Evolutionary conservation across 2,113 vertebrate species (phyloP).

Genomic region (Hucho hucho): DNA sequence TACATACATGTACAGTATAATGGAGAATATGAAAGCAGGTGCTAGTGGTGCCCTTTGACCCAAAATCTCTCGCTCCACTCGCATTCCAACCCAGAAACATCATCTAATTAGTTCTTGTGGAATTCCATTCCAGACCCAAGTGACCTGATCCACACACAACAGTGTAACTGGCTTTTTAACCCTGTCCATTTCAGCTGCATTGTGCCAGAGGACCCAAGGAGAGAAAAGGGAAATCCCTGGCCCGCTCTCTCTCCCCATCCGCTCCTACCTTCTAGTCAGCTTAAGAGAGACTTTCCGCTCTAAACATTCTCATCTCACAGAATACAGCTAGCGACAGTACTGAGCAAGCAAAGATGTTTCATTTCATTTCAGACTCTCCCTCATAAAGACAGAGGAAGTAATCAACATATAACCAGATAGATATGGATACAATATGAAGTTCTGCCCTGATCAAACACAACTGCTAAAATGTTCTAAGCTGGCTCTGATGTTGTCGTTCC

Average conservation of each 20-base stretch:
- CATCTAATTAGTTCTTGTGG: constrained; percentile 71
- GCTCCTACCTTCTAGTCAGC: not conserved
- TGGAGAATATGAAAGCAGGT: constrained; percentile 28
- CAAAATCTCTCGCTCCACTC: constrained; percentile 45
- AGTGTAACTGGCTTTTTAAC: constrained; percentile 60
- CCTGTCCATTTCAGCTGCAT: constrained; percentile 45
- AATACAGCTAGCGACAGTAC: not conserved
- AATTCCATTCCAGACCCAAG: constrained; percentile 61
- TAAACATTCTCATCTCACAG: not conserved
- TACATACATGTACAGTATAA: constrained; percentile 18
- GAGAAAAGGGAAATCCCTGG: not conserved
- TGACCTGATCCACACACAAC: constrained; percentile 42
- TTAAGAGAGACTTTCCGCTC: no score
- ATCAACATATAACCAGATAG: not conserved
- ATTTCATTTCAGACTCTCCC: not conserved
- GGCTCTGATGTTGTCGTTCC: not conserved
- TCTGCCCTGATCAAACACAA: not conserved
- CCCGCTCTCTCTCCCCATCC: not conserved
- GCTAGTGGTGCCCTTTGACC: constrained; percentile 15
- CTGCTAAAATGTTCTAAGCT: not conserved
- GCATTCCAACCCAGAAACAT: constrained; percentile 45
- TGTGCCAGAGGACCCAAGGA: constrained; percentile 8
- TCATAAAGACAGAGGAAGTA: not conserved
- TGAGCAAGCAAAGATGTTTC: not conserved
- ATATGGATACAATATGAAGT: not conserved